Percentiles rank a stretch among this genome's conserved stretches.
These are phyloP conservation scores for Neodontobutis hainanensis DNA, from an alignment of 2,113 vertebrate genomes.

Conservation along the genomic window DNA sequence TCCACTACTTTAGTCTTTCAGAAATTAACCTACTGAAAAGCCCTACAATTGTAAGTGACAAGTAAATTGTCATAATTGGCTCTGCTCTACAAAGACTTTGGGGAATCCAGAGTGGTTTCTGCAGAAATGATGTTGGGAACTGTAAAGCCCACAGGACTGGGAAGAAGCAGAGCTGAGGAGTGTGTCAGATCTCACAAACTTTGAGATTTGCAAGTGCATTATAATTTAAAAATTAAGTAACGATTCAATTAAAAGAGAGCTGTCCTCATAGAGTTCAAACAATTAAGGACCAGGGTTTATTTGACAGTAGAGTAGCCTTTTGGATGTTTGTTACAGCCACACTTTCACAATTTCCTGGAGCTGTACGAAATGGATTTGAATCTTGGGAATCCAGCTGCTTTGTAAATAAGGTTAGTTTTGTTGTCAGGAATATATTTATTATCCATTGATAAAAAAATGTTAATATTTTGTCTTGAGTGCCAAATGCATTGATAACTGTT, in stretches of 20 bases:
- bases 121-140: background rate
- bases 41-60: conserved; percentile 8
- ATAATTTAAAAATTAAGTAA: background rate
- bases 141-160: background rate
- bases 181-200: background rate
- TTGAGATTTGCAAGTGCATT: background rate
- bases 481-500: no score
- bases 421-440: no score
- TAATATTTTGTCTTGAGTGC: no score
- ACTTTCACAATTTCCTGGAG: no score
- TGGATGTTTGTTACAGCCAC: no score
- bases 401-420: no score
- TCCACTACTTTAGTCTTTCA: background rate
- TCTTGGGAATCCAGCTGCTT: no score
- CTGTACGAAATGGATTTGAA: no score
- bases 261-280: background rate
- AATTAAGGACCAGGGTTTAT: no score
- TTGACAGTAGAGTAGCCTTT: no score
- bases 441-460: no score
- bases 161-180: background rate
- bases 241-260: background rate
- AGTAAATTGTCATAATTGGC: conserved; percentile 14
- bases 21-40: conserved; percentile 8
- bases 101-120: background rate
- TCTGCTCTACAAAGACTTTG: conserved; percentile 1